Conservation (phyloP, 2,888 invertebrate genomes). For the Parnassius smintheus region DNA sequence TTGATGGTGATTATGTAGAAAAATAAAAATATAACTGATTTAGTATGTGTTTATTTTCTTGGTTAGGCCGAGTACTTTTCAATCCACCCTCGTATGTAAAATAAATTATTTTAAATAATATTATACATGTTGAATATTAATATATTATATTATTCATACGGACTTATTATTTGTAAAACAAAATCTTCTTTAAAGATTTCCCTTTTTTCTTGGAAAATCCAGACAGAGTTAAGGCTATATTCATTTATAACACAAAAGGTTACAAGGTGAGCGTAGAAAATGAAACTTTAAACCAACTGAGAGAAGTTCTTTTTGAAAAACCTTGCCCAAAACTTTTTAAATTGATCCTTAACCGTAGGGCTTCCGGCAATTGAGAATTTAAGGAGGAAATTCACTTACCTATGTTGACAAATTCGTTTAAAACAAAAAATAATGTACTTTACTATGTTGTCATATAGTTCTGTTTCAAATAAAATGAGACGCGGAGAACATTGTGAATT, state of each 20-base stretch:
- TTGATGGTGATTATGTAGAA: too few relatives aligned
- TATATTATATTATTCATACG: too few relatives aligned
- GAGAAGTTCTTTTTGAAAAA: conserved; percentile 6
- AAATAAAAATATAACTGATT: too few relatives aligned
- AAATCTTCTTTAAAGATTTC: conserved; percentile 22
- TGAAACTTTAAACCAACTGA: conserved; percentile 15
- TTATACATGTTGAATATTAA: too few relatives aligned
- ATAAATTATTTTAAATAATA: too few relatives aligned
- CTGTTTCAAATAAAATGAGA: conserved; percentile 15
- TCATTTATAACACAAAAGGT: background rate
- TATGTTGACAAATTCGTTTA: conserved; percentile 10
- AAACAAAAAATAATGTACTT: conserved; percentile 5
- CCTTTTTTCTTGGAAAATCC: conserved; percentile 19
- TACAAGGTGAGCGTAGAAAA: background rate
- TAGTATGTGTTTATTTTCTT: too few relatives aligned
- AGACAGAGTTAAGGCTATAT: conserved; percentile 13
- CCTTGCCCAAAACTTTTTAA: conserved; percentile 30
- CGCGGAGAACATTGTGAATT: conserved; percentile 12
- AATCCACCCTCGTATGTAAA: too few relatives aligned
- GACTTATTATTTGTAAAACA: conserved; percentile 1
- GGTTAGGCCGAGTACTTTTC: too few relatives aligned
- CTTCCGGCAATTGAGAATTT: conserved; percentile 49
- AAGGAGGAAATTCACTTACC: conserved; percentile 44
- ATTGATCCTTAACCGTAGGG: conserved; percentile 38
- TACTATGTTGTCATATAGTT: conserved; percentile 17